These are phyloP conservation scores for Numida meleagris DNA, from an alignment of 2,113 vertebrate species.

Conservation along the genomic window DNA sequence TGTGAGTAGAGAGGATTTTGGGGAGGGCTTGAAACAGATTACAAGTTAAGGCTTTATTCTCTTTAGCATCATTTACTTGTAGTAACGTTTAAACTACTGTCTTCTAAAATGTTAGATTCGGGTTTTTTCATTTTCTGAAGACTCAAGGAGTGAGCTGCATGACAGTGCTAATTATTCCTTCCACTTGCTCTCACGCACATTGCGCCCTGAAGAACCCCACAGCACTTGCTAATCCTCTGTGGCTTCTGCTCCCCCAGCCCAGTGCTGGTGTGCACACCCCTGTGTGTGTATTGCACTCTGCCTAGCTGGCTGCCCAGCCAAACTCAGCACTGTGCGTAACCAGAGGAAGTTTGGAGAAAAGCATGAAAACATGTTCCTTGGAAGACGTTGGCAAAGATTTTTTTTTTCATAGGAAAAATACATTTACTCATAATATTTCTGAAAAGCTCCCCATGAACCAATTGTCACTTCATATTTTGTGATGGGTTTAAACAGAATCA, in stretches of 20 bases:
- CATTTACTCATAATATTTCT: background rate
- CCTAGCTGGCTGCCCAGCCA: background rate
- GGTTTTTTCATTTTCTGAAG: background rate
- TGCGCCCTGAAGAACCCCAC: background rate
- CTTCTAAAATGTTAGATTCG: background rate
- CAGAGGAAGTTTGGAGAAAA: background rate
- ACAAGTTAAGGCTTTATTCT: background rate
- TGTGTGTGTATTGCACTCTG: rapidly evolving
- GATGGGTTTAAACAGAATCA: background rate
- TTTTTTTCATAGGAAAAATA: background rate
- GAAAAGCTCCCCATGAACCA: background rate
- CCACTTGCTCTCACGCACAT: background rate
- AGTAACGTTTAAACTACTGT: background rate
- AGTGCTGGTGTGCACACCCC: background rate
- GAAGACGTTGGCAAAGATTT: background rate
- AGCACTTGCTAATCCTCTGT: background rate
- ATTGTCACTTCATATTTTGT: background rate
- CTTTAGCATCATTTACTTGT: rapidly evolving
- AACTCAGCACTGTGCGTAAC: background rate
- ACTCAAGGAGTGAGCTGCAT: rapidly evolving
- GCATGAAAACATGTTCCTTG: background rate
- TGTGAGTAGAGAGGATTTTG: background rate
- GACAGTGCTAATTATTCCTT: background rate
- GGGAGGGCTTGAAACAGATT: background rate
- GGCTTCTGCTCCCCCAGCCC: rapidly evolving